Evolutionary conservation across 2,888 invertebrate genomes (phyloP).

Genomic region (Brachycybe producta): DNA sequence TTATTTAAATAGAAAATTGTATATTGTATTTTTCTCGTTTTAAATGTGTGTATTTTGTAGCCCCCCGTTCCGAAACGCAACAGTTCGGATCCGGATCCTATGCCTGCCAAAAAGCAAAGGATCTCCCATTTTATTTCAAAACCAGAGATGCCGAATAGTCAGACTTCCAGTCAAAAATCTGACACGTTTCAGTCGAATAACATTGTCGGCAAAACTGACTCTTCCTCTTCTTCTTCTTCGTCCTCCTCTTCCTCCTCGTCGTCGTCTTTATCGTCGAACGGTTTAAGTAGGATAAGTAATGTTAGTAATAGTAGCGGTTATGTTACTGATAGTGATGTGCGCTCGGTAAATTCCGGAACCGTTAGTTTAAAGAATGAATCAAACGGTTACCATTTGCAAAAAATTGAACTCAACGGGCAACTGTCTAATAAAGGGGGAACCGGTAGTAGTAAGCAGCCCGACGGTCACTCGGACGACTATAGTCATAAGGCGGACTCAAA

Average conservation of each 20-base stretch:
- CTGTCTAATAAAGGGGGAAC: not conserved
- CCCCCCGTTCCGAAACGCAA: not conserved
- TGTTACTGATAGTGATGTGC: too few relatives aligned
- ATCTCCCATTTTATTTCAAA: conserved; percentile 65
- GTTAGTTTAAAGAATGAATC: not conserved
- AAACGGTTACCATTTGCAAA: conserved; percentile 3
- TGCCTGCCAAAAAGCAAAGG: conserved; percentile 61
- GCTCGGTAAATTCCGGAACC: too few relatives aligned
- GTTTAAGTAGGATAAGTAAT: too few relatives aligned
- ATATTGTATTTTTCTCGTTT: too few relatives aligned
- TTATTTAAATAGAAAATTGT: too few relatives aligned
- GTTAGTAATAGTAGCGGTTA: too few relatives aligned
- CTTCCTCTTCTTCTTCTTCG: too few relatives aligned
- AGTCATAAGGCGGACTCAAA: conserved; percentile 6
- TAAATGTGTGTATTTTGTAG: not conserved
- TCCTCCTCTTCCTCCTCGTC: too few relatives aligned
- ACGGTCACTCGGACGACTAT: not conserved
- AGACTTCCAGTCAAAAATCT: not conserved
- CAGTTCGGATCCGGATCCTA: conserved; percentile 27
- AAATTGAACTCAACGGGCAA: not conserved
- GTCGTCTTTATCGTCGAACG: too few relatives aligned
- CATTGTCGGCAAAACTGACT: conserved; percentile 1
- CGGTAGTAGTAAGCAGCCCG: not conserved
- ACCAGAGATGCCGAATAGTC: too few relatives aligned
- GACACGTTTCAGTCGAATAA: too few relatives aligned